phyloP scores from a whole-genome alignment of 2,113 vertebrate species.

The Pristiophorus japonicus region DNA sequence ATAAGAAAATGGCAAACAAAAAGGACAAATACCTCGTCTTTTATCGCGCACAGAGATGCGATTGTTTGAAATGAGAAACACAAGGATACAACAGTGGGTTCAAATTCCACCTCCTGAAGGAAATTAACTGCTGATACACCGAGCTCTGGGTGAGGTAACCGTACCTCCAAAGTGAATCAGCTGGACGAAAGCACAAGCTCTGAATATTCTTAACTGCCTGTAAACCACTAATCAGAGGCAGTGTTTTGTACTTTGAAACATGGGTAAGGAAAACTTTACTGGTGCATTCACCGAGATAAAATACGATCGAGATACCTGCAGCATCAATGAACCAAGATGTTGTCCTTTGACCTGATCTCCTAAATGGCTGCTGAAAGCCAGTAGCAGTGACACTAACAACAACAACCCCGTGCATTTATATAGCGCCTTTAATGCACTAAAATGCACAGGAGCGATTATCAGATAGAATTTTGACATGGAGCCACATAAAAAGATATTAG shows the following conservation, averaged over 20 bases:
- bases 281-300: not conserved
- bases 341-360: not conserved
- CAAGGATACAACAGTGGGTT: not conserved
- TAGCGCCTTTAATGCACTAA: not conserved
- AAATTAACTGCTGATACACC: not conserved
- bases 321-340: not conserved
- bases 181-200: not conserved
- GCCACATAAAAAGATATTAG: not conserved
- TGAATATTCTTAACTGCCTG: not conserved
- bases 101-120: slow-evolving; percentile 24
- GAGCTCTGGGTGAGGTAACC: not conserved
- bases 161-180: not conserved
- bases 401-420: not conserved
- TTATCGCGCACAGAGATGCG: not conserved
- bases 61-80: slow-evolving; percentile 13
- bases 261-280: not conserved
- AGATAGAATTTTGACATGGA: not conserved
- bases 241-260: not conserved
- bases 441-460: not conserved
- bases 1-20: slow-evolving; percentile 8
- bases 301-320: not conserved
- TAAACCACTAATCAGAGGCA: not conserved
- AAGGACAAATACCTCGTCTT: slow-evolving; percentile 2
- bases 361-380: not conserved
- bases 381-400: not conserved